Conservation (phyloP, 2,888 invertebrate genomes). For the Anoncus sp. region DNA sequence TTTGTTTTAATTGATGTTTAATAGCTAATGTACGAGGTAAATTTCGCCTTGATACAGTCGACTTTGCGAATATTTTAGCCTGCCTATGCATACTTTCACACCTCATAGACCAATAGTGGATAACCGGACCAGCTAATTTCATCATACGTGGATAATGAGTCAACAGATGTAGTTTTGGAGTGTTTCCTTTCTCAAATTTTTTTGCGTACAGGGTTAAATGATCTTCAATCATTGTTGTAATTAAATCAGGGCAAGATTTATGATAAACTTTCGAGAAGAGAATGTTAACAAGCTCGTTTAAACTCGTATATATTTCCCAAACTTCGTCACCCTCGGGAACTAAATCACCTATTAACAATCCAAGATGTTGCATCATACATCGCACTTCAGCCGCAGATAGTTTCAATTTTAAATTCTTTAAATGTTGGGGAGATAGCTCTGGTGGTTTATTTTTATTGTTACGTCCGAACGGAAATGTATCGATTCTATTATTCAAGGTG, state of each 20-base stretch:
- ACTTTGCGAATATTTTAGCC: conserved; percentile 23
- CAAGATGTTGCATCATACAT: conserved; percentile 9
- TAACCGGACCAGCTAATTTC: conserved; percentile 43
- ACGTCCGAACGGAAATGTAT: conserved; percentile 8
- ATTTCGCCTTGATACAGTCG: conserved; percentile 6
- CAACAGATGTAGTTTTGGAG: conserved; percentile 46
- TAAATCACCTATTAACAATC: conserved; percentile 31
- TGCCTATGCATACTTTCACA: conserved; percentile 33
- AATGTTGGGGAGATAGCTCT: conserved; percentile 3
- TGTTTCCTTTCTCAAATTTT: conserved; percentile 14
- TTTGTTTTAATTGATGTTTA: conserved; percentile 5
- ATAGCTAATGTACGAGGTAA: not conserved
- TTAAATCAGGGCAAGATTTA: conserved; percentile 3
- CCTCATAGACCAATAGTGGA: conserved; percentile 46
- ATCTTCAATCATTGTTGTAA: conserved; percentile 9
- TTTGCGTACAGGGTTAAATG: conserved; percentile 16
- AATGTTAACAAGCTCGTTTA: conserved; percentile 11
- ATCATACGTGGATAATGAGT: conserved; percentile 42
- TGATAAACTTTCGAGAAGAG: not conserved
- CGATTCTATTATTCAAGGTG: conserved; percentile 19
- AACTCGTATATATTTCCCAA: conserved; percentile 26
- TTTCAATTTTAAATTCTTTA: conserved; percentile 30
- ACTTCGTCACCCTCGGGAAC: conserved; percentile 20
- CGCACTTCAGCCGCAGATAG: conserved; percentile 23
- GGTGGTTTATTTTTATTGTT: conserved; percentile 35